phyloP scores from a whole-genome alignment of 1,140 invertebrate genomes.

The Parasteatoda tepidariorum region DNA sequence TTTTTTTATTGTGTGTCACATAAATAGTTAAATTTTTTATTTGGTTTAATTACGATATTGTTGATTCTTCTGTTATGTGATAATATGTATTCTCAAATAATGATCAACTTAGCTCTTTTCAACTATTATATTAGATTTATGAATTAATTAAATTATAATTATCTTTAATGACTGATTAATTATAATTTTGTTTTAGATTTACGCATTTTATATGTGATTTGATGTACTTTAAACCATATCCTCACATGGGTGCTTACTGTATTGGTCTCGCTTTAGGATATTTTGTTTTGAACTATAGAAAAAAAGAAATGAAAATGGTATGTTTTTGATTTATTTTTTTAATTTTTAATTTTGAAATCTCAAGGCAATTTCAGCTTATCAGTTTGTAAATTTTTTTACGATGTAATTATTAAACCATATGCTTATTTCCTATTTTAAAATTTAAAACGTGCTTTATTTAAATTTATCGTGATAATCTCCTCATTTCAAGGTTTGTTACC shows the following conservation, averaged over 20 bases:
- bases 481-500: too few species aligned
- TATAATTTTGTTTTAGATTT: conserved; percentile 25
- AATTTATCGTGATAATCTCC: too few species aligned
- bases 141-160: not conserved
- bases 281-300: conserved; percentile 38
- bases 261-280: conserved; percentile 60
- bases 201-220: conserved; percentile 33
- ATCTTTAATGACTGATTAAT: not conserved
- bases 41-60: not conserved
- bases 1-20: too few species aligned
- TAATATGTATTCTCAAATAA: not conserved
- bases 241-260: conserved; percentile 62
- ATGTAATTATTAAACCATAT: too few species aligned
- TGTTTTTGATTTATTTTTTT: not conserved
- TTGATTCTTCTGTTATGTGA: not conserved
- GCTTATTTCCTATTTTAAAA: too few species aligned
- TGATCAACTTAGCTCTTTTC: not conserved
- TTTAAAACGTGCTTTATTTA: too few species aligned
- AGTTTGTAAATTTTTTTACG: not conserved
- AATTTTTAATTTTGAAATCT: too few species aligned
- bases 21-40: not conserved
- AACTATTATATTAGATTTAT: not conserved
- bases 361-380: not conserved
- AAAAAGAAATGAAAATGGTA: conserved; percentile 41
- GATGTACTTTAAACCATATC: conserved; percentile 57